Base-by-base conservation (phyloP, 2,113 vertebrate species). In the Aythya baeri region DNA sequence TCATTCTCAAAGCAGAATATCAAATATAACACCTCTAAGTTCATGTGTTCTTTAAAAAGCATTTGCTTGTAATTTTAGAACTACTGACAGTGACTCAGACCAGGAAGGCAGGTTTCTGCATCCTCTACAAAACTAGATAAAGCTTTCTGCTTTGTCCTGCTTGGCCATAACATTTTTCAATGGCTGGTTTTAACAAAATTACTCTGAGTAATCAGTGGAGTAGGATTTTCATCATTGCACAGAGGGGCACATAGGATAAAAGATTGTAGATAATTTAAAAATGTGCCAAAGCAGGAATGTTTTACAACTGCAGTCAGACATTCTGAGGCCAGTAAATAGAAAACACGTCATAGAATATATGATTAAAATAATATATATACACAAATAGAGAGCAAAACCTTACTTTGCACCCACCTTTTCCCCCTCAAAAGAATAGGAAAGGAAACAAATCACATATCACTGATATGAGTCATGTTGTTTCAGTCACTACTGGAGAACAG, bases 401-500 rank as follows among this genome's bases (percentile, higher is more conserved):
- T 88, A 36, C 13, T 80, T 86, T 91, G 4, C 65, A 57, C 59
- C 29, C 57, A 75, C 23, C 11, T 26, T 13, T 88, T 59, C 49
- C 17, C 38, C 27, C 29, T 85, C 57, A 43, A 90, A 88, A 86
- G 10, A 70, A 31, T 5, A 77, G n/a, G 70, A 91, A 72, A 87
- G 50, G n/a, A 86, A 93, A 44, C 11, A 74, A 95, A 73, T 25
- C 3, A 1, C 52, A 3, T 32, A 58, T 83, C 72, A 55, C 13
- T 91, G 61, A 9, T 81, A 32, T 52, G 63, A 34, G 9, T 85
- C 71, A 89, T 21, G 81, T 81, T 91, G 54, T 65, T 96, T 89
- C 44, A 80, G 87, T 85, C 46, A 23, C 59, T 93, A 8, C 67
- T 88, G 85, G 91, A 94, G 86, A 85, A 76, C 31, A 83, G 71